Evolutionary conservation across 2,113 vertebrate genomes (phyloP).

Genomic region (Dromaius novaehollandiae): DNA sequence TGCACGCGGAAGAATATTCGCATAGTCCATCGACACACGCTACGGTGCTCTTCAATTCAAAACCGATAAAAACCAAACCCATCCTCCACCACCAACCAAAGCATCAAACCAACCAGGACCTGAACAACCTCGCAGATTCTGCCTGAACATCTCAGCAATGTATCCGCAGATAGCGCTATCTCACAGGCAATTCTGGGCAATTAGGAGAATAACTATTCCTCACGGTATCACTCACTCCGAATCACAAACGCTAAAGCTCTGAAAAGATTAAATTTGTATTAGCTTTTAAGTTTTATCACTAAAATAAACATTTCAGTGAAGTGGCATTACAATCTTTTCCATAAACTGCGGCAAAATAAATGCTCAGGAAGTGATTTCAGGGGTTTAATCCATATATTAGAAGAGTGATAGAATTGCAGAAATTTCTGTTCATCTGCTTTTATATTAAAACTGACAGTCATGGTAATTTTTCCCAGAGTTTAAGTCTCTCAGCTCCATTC

Average conservation of each 20-base stretch:
- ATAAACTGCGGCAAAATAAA: constrained; percentile 4
- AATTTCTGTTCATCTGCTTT: neutral
- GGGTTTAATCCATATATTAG: neutral
- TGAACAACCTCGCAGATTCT: neutral
- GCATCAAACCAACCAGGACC: neutral
- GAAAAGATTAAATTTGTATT: constrained; percentile 51
- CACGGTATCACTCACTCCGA: constrained; percentile 16
- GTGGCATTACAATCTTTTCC: neutral
- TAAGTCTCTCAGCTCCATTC: neutral
- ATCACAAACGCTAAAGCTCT: constrained; percentile 7
- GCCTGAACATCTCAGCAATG: constrained; percentile 7
- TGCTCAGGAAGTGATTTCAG: neutral
- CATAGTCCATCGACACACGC: neutral
- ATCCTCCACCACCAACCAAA: neutral
- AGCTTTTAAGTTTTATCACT: constrained; percentile 44
- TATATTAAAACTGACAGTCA: neutral
- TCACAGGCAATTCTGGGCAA: constrained; percentile 11
- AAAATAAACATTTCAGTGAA: constrained; percentile 59
- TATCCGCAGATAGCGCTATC: constrained; percentile 24
- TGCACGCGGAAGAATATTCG: neutral
- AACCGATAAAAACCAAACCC: neutral
- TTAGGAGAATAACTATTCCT: constrained; percentile 61
- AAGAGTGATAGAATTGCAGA: neutral
- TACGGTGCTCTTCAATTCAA: neutral
- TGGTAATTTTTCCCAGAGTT: neutral